These are phyloP conservation scores for Platyrinchus mystaceus DNA, from an alignment of 2,797 vertebrate genomes.

Conservation along the genomic window DNA sequence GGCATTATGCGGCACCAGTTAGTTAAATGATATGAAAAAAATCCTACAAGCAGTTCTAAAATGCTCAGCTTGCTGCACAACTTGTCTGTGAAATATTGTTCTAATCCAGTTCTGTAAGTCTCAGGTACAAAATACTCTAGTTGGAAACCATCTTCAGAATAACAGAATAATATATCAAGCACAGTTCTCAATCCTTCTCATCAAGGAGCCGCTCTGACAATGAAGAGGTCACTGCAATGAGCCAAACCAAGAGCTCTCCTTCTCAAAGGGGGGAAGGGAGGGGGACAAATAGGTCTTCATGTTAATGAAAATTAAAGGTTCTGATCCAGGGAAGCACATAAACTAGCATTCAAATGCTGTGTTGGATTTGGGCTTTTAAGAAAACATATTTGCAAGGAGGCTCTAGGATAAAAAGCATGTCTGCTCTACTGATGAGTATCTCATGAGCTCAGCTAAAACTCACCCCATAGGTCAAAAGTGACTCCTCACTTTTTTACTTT, in stretches of 20 bases:
- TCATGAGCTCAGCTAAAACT: background rate
- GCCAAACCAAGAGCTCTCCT: background rate
- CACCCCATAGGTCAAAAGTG: background rate
- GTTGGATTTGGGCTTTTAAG: background rate
- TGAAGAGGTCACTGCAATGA: background rate
- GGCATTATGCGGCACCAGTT: background rate
- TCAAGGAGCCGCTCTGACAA: background rate
- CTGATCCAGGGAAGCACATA: background rate
- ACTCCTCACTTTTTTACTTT: background rate
- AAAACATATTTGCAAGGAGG: background rate
- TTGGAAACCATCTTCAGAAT: background rate
- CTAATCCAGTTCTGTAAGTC: background rate
- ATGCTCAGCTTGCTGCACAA: background rate
- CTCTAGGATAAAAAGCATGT: background rate
- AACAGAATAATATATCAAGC: background rate
- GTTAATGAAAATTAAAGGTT: background rate
- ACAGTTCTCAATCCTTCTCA: background rate
- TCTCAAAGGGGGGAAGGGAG: background rate
- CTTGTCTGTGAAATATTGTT: background rate
- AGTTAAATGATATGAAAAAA: background rate
- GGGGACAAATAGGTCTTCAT: background rate
- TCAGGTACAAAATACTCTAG: background rate
- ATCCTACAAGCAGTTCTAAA: background rate
- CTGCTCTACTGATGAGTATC: background rate
- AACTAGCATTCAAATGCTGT: background rate